Base-by-base conservation (phyloP, 2,797 vertebrate species). In the Sorex maritimensis region DNA sequence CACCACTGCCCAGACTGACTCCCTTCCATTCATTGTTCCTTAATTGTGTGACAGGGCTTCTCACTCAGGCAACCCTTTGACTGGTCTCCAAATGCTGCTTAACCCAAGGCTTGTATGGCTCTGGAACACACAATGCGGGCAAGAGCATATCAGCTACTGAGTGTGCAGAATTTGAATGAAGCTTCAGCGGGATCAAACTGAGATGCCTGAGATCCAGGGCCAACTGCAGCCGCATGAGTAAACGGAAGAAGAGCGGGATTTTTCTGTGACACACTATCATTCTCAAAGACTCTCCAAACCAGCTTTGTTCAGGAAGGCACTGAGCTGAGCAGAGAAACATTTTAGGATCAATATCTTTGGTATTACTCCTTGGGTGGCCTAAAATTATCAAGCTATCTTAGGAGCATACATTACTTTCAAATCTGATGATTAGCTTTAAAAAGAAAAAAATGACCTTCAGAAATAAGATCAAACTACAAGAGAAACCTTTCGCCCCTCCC, bases 151-250 rank as follows among this genome's bases (percentile, higher is more conserved):
- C 71, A 73, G 83, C 81, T 73, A 90, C 93, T 93, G 19, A 5
- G 88, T 88, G 81, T 17, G 69, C 0, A 13, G 94, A 96, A 95
- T 97, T 91, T 2, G 0, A 79, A 93, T 95, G 71, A 96, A 96
- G 95, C 80, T 93, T 94, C 96, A 96, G 96, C 96, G 92, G 96
- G 89, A 78, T 88, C 79, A 82, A 15, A 81, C 94, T 81, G 94
- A 97, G 21, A 82, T 58, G 96, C 95, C 96, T 93, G 96, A 84
- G 93, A 68, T 41, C 80, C 80, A 73, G 94, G 81, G 28, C 15
- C 89, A 68, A 75, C 55, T 0, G 67, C 0, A 1, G 30, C 55
- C 44, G 1, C 61, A 58, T 90, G 92, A 81, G 90, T 26, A 49
- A 91, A 55, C 9, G 5, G 92, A 68, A 82, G 84, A 77, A 28